Evolutionary conservation across 2,797 vertebrate genomes (phyloP), one percentile per base, ranked within the genome.

Genomic region (Lycodopsis pacificus): DNA sequence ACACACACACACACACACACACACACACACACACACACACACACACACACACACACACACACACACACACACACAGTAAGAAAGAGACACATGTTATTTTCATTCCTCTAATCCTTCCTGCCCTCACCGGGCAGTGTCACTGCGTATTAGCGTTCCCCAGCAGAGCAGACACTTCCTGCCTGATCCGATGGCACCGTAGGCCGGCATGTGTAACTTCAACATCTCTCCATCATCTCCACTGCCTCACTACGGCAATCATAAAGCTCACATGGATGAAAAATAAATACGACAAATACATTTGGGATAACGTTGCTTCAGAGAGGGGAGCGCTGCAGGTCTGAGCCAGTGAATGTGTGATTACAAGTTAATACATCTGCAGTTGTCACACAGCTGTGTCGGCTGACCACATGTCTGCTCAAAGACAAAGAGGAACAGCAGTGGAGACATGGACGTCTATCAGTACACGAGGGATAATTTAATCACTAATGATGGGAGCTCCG

Each of bases 101-200:
- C 86, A 84, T 75, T 82, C 80, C 83, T 86, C 71, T 93, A 93
- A 94, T 93, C 93, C 92, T 90, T 91, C 82, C 86, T 90, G 88
- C 57, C 81, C 81, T 91, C 86, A 86, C 73, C 84, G 90, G 82
- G 88, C 80, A 71, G 77, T 88, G 89, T 89, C 88, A 88, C 66
- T 76, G 78, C 88, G 90, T 84, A 91, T 93, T 90, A 92, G 82
- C 32, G 53, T 87, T 77, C 79, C 78, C 66, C 66, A 68, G 80
- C 76, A 73, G 76, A 90, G 79, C 82, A 81, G 65, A 83, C 71
- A 79, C 86, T 91, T 91, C 82, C 77, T 81, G 78, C 65, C 74
- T 80, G 77, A 82, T 80, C 81, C 19, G 1, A 80, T 58, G 79
- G 73, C 69, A 69, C 72, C 30, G 20, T 15, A 40, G 76, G 25